A percentile compares a stretch with the other conserved stretches of the same genome.
phyloP scores from a whole-genome alignment of 1,140 invertebrate genomes.

The Zaprionus camerounensis region DNA sequence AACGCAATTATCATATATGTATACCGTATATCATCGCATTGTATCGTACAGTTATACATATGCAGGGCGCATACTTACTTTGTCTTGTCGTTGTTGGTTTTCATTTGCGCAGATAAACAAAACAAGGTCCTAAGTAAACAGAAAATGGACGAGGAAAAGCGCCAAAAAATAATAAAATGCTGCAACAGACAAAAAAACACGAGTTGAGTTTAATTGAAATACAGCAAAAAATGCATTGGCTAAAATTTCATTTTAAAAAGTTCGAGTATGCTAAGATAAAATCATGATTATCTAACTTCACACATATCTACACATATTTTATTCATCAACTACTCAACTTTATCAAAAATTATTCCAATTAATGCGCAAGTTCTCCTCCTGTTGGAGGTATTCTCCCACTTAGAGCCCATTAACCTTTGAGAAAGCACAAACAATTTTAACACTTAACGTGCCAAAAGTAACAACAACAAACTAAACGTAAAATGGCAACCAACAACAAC shows the following conservation, averaged over 20 bases:
- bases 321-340: not conserved
- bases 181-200: conserved; percentile 60
- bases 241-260: not conserved
- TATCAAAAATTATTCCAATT: conserved; percentile 61
- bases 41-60: not conserved
- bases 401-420: conserved; percentile 47
- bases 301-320: not conserved
- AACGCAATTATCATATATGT: conserved; percentile 67
- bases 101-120: conserved; percentile 72
- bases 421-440: conserved; percentile 62
- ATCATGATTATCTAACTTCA: not conserved
- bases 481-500: conserved; percentile 31
- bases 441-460: conserved; percentile 66
- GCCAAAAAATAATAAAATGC: conserved; percentile 41
- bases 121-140: conserved; percentile 75
- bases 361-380: conserved; percentile 33
- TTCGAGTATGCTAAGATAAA: not conserved
- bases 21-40: not conserved
- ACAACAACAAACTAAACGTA: conserved; percentile 62
- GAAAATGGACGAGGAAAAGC: conserved; percentile 34
- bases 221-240: conserved; percentile 43
- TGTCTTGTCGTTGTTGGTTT: conserved; percentile 53
- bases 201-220: conserved; percentile 76
- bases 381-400: not conserved
- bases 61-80: conserved; percentile 6